Conservation (phyloP, 2,113 vertebrate species). For the Mirza zaza region DNA sequence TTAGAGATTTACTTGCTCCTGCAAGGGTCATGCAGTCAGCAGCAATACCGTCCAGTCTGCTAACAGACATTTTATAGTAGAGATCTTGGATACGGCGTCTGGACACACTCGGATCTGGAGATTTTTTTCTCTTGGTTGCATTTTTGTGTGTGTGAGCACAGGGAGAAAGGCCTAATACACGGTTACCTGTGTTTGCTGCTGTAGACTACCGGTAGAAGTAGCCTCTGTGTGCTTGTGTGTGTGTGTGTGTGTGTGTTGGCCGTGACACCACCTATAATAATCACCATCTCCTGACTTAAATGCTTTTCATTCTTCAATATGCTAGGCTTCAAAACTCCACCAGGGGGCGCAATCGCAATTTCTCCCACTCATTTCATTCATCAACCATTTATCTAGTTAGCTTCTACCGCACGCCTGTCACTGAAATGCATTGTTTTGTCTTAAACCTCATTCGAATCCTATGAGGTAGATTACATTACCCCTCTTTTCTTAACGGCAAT, state of each 20-base stretch:
- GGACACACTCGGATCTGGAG: background rate
- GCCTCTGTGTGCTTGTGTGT: background rate
- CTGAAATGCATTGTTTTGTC: background rate
- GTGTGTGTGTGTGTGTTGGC: background rate
- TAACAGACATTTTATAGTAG: background rate
- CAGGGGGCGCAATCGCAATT: background rate
- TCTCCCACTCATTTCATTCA: background rate
- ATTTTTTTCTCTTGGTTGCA: background rate
- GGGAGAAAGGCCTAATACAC: background rate
- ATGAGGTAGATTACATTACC: background rate
- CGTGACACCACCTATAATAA: background rate
- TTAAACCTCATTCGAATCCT: background rate
- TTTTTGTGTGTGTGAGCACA: background rate
- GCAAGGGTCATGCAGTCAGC: background rate
- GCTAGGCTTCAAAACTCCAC: background rate
- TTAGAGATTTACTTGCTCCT: background rate
- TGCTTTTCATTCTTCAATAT: fast-evolving
- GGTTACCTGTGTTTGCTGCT: background rate
- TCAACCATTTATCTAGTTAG: background rate
- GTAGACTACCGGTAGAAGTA: background rate
- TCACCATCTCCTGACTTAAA: background rate
- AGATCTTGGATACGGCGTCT: background rate
- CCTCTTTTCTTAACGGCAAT: background rate
- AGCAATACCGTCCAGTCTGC: background rate
- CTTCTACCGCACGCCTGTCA: background rate